Percentiles rank a stretch among this genome's conserved stretches.
Evolutionary conservation across 2,113 vertebrate species (phyloP).

Genomic region (Hoplias malabaricus): DNA sequence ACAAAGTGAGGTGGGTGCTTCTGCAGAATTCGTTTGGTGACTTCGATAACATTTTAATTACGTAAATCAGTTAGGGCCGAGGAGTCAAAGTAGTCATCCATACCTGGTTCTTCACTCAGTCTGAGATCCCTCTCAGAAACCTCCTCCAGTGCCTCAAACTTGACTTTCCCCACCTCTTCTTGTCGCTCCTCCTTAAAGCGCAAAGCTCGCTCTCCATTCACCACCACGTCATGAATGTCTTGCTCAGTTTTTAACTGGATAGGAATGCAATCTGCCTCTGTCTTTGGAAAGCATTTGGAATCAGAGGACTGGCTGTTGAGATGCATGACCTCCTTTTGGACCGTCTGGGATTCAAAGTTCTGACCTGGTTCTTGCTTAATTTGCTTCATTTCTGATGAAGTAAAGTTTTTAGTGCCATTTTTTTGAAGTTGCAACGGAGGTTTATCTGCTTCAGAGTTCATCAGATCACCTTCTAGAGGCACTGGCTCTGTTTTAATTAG

Average conservation of each 20-base stretch:
- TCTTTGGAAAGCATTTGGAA: conserved; percentile 4
- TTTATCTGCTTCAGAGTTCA: not conserved
- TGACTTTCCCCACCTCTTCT: conserved; percentile 33
- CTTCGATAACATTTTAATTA: no score
- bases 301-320: not conserved
- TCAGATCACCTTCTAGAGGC: not conserved
- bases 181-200: conserved; percentile 42
- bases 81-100: not conserved
- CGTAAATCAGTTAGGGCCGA: no score
- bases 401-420: not conserved
- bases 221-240: conserved; percentile 31
- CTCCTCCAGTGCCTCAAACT: conserved; percentile 24
- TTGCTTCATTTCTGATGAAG: not conserved
- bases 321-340: not conserved
- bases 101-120: conserved; percentile 57
- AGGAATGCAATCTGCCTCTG: conserved; percentile 37
- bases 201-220: conserved; percentile 51
- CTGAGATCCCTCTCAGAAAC: not conserved
- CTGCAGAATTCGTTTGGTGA: no score
- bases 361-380: conserved; percentile 41
- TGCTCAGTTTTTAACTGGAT: conserved; percentile 59
- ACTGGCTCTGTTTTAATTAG: conserved; percentile 6
- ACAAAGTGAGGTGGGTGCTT: not conserved
- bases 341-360: not conserved
- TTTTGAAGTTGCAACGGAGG: not conserved